Evolutionary conservation across 2,888 invertebrate genomes (phyloP).

Genomic region (Chalcosyrphus nemorum): DNA sequence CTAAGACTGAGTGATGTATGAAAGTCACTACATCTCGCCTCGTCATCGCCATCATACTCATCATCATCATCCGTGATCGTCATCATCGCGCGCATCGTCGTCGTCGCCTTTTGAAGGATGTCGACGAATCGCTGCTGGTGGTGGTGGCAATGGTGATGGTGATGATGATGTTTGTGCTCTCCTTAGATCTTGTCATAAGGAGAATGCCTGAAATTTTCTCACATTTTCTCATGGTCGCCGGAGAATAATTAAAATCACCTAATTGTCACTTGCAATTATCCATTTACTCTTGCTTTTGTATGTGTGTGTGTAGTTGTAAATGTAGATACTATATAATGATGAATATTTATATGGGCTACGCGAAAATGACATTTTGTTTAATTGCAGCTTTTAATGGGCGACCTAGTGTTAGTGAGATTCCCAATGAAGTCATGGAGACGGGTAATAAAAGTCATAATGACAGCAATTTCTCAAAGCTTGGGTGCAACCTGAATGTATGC

Average conservation of each 20-base stretch:
- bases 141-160: background rate
- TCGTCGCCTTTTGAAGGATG: constrained; percentile 9
- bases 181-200: constrained; percentile 61
- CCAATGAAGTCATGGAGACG: constrained; percentile 64
- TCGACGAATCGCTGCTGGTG: background rate
- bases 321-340: constrained; percentile 20
- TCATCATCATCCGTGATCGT: background rate
- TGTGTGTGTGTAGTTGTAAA: background rate
- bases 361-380: constrained; percentile 67
- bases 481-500: constrained; percentile 1
- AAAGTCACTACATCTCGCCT: constrained; percentile 43
- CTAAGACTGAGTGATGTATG: constrained; percentile 35
- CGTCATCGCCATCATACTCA: constrained; percentile 48
- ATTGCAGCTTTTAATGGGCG: constrained; percentile 66
- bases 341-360: constrained; percentile 56
- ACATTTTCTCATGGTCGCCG: constrained; percentile 69
- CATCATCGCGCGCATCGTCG: background rate
- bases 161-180: constrained; percentile 63
- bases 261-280: constrained; percentile 73
- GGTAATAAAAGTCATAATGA: constrained; percentile 52
- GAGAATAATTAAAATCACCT: constrained; percentile 73
- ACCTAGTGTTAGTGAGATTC: constrained; percentile 45
- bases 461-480: constrained; percentile 10
- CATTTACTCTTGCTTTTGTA: constrained; percentile 18
- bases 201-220: constrained; percentile 71